Evolutionary conservation across 1,140 invertebrate species (phyloP).

Genomic region (Delia radicum): DNA sequence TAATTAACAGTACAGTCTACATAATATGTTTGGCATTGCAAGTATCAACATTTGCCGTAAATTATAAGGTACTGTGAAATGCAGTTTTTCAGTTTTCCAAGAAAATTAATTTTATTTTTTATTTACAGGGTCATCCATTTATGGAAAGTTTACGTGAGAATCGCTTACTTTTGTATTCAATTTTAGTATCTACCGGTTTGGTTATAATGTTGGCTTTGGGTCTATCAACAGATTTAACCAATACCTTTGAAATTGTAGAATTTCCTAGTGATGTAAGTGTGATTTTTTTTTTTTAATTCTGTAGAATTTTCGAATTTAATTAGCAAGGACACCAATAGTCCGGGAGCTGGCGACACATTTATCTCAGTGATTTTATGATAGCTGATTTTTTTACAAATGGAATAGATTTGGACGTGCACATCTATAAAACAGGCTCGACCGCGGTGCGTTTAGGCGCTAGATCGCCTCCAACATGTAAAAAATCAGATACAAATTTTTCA

Average conservation of each 20-base stretch:
- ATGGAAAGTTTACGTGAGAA: conserved; percentile 96
- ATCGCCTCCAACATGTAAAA: no score
- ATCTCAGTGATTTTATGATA: neutral
- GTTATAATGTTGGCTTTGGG: conserved; percentile 78
- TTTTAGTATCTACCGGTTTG: conserved; percentile 70
- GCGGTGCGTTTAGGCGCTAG: no score
- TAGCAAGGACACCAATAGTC: no score
- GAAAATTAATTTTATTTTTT: neutral
- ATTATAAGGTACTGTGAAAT: conserved; percentile 82
- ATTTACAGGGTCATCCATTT: conserved; percentile 88
- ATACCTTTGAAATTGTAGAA: conserved; percentile 86
- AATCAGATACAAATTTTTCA: no score
- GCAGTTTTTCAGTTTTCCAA: neutral
- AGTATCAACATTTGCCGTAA: conserved; percentile 97
- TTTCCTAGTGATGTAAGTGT: conserved; percentile 78
- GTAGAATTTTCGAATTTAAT: no score
- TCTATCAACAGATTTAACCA: conserved; percentile 73
- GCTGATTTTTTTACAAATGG: no score
- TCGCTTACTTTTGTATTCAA: conserved; percentile 87
- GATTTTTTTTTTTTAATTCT: no score
- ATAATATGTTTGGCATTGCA: conserved; percentile 97
- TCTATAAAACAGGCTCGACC: no score
- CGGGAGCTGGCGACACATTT: no score
- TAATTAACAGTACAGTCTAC: conserved; percentile 97
- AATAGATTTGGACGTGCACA: no score